phyloP scores from a whole-genome alignment of 2,888 invertebrate genomes.

The Matsumyia berberina region DNA sequence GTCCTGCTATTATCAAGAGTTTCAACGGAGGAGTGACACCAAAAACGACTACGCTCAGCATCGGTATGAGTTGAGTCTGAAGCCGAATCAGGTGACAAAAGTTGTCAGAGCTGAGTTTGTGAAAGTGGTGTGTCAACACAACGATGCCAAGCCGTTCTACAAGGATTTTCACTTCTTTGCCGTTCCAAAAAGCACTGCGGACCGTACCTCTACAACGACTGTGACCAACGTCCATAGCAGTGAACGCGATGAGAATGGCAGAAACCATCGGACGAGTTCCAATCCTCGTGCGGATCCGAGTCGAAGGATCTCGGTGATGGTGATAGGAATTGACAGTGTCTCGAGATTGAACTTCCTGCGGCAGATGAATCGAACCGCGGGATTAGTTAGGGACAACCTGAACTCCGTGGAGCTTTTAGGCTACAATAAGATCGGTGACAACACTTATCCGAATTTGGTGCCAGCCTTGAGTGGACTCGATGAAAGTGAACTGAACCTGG shows the following conservation, averaged over 20 bases:
- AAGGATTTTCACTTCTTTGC: conserved; percentile 87
- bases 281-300: conserved; percentile 44
- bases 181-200: conserved; percentile 81
- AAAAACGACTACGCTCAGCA: conserved; percentile 79
- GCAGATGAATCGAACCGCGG: conserved; percentile 90
- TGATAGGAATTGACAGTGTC: conserved; percentile 93
- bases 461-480: conserved; percentile 91
- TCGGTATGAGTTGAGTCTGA: conserved; percentile 76
- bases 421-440: conserved; percentile 97
- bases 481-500: conserved; percentile 87
- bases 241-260: conserved; percentile 46
- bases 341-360: conserved; percentile 94
- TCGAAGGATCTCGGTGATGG: conserved; percentile 87
- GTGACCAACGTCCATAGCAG: conserved; percentile 33
- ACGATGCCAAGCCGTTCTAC: conserved; percentile 85
- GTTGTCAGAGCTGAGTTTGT: conserved; percentile 86
- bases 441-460: conserved; percentile 95
- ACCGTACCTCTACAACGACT: conserved; percentile 47
- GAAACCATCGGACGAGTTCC: conserved; percentile 27
- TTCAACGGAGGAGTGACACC: conserved; percentile 80
- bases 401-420: conserved; percentile 91
- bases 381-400: conserved; percentile 85
- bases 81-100: conserved; percentile 80
- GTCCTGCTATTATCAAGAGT: conserved; percentile 80
- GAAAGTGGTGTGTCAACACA: conserved; percentile 87